Evolutionary conservation across 2,113 vertebrate species (phyloP), one percentile per base, ranked within the genome.

Genomic region (Aegypius monachus): DNA sequence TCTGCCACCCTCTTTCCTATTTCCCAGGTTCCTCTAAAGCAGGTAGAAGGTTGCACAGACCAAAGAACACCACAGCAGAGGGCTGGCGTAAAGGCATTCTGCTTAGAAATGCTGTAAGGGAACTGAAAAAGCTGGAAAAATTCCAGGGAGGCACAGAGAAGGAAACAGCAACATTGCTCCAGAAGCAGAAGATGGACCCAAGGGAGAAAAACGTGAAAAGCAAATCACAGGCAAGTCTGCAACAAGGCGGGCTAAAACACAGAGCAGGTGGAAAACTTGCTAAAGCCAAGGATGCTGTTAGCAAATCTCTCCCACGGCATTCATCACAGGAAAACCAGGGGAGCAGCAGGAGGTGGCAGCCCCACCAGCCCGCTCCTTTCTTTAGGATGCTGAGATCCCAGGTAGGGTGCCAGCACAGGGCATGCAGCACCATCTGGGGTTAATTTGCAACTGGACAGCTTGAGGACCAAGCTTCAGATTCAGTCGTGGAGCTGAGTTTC

Each of bases 351-450:
- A 13, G 6, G 16, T 21, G 8, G 43, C 42, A 86, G 34, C 2
- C 5, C 8, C 10, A 8, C 17, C 23, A 72, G 29, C 13, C 43
- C 27, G 14, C 16, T 65, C 19, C n/a, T 65, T 16, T 26, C 20
- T 62, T 59, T 6, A 5, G 16, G 15, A 16, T 56, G 34, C 43
- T 52, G 27, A 47, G 3, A 72, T 38, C 19, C 62, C 25, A 15
- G 36, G 74, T 45, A 58, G 25, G 17, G 5, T 40, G 34, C 55
- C 63, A 84, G 12, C 8, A 1, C 2, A 2, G 56, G 3, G 2
- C 0, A 7, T 1, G 8, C 88, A 32, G 32, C 32, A 27, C 6
- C 1, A 0, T 15, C 2, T 1, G 0, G 0, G 3, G 7, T 53
- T 85, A 23, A 62, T 92, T 16, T 43, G 20, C 15, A 20, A 52